phyloP scores from a whole-genome alignment of 2,113 vertebrate genomes.

The Empidonax traillii region DNA sequence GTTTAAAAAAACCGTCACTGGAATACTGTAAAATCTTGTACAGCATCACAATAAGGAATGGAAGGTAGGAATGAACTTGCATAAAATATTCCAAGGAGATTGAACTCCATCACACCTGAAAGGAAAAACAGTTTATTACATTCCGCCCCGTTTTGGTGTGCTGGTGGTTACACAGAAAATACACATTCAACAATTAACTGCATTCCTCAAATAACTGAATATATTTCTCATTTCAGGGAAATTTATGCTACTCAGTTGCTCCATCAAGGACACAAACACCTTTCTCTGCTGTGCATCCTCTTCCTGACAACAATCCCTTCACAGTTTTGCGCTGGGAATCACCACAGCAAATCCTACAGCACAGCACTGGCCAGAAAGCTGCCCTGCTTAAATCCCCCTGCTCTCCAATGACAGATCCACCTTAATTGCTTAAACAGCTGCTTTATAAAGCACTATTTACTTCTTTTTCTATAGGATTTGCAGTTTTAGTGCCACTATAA shows the following conservation, averaged over 20 bases:
- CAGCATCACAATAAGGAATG: not conserved
- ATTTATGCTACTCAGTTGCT: accelerated
- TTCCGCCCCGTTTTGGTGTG: too few relatives aligned
- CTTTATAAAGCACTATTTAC: not conserved
- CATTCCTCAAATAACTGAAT: not conserved
- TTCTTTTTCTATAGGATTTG: conserved; percentile 29
- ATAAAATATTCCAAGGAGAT: conserved; percentile 84
- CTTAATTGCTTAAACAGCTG: not conserved
- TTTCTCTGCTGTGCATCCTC: not conserved
- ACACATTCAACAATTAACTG: not conserved
- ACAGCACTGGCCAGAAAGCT: not conserved
- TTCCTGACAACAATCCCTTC: not conserved
- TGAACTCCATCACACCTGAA: conserved; percentile 89
- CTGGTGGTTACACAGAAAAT: not conserved
- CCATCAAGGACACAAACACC: accelerated
- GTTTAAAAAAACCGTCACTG: not conserved
- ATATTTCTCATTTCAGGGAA: not conserved
- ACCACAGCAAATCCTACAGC: not conserved
- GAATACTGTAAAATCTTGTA: not conserved
- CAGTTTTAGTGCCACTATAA: conserved; percentile 24
- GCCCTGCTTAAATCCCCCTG: not conserved
- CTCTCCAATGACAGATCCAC: not conserved
- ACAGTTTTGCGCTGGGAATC: not conserved
- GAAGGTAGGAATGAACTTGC: conserved; percentile 68
- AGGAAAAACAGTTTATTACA: not conserved